Evolutionary conservation across 2,797 vertebrate genomes (phyloP).

Genomic region (Orestias chungarensis): DNA sequence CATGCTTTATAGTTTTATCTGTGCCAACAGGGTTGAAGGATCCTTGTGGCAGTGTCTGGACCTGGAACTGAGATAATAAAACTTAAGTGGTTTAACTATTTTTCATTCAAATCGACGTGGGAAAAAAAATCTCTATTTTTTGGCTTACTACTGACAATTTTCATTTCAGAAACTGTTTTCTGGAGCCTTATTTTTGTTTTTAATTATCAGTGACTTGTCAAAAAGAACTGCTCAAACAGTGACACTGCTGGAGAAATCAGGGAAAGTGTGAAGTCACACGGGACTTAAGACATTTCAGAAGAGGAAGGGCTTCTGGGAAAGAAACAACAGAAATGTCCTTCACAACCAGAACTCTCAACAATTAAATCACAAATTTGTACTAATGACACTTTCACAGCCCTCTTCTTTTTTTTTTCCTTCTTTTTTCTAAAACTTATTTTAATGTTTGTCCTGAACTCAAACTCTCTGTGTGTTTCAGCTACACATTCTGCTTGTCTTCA

Average conservation of each 20-base stretch:
- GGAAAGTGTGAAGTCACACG: slow-evolving; percentile 80
- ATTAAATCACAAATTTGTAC: slow-evolving; percentile 75
- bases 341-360: slow-evolving; percentile 68
- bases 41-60: slow-evolving; percentile 74
- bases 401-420: slow-evolving; percentile 14
- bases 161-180: slow-evolving; percentile 78
- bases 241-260: slow-evolving; percentile 82
- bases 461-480: slow-evolving; percentile 70
- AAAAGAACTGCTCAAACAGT: slow-evolving; percentile 78
- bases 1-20: slow-evolving; percentile 77
- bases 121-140: slow-evolving; percentile 81
- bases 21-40: slow-evolving; percentile 79
- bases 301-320: slow-evolving; percentile 76
- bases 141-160: slow-evolving; percentile 82
- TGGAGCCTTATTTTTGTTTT: slow-evolving; percentile 78
- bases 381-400: slow-evolving; percentile 64
- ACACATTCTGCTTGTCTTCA: slow-evolving; percentile 77
- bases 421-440: slow-evolving; percentile 41
- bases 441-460: slow-evolving; percentile 56
- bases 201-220: slow-evolving; percentile 77
- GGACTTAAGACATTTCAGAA: slow-evolving; percentile 75
- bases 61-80: slow-evolving; percentile 76
- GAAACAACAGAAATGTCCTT: slow-evolving; percentile 69
- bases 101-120: slow-evolving; percentile 81
- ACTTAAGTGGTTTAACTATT: slow-evolving; percentile 79